phyloP scores from a whole-genome alignment of 2,113 vertebrate species.

The Vombatus ursinus region DNA sequence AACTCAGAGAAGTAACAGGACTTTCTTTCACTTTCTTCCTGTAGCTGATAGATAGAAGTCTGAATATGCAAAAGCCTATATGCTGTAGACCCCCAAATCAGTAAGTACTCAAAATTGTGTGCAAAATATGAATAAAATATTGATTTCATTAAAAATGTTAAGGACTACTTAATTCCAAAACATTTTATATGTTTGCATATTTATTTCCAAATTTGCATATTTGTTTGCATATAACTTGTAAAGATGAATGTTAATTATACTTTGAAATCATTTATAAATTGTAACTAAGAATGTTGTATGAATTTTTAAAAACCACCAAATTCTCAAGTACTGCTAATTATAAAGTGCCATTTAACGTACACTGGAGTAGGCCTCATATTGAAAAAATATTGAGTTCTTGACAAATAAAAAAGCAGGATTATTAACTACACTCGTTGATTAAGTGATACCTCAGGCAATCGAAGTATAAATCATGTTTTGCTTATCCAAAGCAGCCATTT shows the following conservation, averaged over 20 bases:
- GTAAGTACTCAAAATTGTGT: constrained; percentile 84
- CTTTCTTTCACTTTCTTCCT: constrained; percentile 63
- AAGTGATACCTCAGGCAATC: constrained; percentile 77
- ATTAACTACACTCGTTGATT: constrained; percentile 83
- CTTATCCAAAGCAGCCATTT: constrained; percentile 68
- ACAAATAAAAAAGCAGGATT: constrained; percentile 85
- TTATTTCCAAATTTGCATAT: constrained; percentile 90
- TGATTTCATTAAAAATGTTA: constrained; percentile 92
- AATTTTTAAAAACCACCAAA: constrained; percentile 85
- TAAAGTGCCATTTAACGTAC: constrained; percentile 85
- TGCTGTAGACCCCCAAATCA: constrained; percentile 75
- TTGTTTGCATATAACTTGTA: constrained; percentile 92
- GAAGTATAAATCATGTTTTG: constrained; percentile 66
- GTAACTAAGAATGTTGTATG: constrained; percentile 88
- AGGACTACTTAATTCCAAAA: constrained; percentile 90
- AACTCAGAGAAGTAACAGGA: neutral
- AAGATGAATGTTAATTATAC: constrained; percentile 89
- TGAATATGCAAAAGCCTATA: constrained; percentile 70
- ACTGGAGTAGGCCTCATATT: constrained; percentile 83
- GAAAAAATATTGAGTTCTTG: constrained; percentile 87
- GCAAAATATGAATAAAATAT: constrained; percentile 91
- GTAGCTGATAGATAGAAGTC: constrained; percentile 58
- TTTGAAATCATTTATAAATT: constrained; percentile 90
- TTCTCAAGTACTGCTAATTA: constrained; percentile 88
- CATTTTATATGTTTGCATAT: constrained; percentile 92